A percentile compares a stretch with the other conserved stretches of the same genome.
Conservation (phyloP, 2,113 vertebrate genomes). For the Catharus minimus region DNA sequence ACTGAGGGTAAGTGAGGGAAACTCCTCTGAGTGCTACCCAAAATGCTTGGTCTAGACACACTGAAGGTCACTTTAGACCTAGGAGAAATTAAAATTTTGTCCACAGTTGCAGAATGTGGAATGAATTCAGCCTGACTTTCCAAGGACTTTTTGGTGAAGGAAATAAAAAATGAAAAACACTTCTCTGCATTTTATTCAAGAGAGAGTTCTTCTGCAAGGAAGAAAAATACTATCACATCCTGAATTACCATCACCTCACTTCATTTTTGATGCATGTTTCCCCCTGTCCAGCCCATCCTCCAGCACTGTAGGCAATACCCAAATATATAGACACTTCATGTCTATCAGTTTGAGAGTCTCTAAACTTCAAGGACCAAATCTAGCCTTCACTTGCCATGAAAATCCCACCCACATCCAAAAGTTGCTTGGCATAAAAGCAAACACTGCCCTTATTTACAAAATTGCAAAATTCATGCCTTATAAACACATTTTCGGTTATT, state of each 20-base stretch:
- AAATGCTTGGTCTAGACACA: background rate
- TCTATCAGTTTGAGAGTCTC: background rate
- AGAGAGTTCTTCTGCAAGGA: background rate
- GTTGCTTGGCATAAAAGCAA: background rate
- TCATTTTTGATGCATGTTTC: background rate
- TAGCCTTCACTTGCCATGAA: background rate
- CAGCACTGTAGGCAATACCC: background rate
- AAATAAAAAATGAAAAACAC: background rate
- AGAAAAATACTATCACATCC: background rate
- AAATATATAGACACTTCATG: background rate
- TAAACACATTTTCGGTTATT: background rate
- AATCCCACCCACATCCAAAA: background rate
- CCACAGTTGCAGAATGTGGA: background rate
- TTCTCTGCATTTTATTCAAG: background rate
- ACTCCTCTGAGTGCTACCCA: background rate
- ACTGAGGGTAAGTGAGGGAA: background rate
- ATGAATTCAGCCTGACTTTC: background rate
- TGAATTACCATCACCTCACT: background rate
- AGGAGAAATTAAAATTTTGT: background rate
- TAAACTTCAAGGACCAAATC: background rate
- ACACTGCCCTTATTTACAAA: background rate
- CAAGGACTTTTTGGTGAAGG: background rate
- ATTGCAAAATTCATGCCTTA: background rate
- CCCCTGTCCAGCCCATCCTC: background rate
- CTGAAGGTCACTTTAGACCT: background rate